Evolutionary conservation across 2,797 vertebrate species (phyloP).

Genomic region (Pampus argenteus): DNA sequence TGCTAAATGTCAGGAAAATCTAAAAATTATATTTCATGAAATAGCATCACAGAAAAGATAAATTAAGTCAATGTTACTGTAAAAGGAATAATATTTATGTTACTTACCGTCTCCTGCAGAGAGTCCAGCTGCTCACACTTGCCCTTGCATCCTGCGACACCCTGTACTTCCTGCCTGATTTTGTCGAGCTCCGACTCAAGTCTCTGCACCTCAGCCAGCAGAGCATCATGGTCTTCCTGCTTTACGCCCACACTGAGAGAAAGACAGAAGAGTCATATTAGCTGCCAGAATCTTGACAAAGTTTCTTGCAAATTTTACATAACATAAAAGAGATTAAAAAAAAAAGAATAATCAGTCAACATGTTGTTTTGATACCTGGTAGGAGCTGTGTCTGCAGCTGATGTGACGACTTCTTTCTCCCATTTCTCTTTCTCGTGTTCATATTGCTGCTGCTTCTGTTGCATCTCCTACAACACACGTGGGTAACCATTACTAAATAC

Average conservation of each 20-base stretch:
- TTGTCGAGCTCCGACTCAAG: conserved; percentile 87
- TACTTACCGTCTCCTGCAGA: conserved; percentile 79
- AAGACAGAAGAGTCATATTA: conserved; percentile 19
- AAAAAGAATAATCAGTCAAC: neutral
- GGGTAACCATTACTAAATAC: neutral
- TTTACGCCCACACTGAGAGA: conserved; percentile 79
- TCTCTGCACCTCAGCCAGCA: conserved; percentile 84
- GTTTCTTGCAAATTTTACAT: neutral
- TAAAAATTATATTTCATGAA: neutral
- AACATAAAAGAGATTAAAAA: neutral
- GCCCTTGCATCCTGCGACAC: conserved; percentile 75
- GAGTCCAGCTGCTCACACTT: conserved; percentile 85
- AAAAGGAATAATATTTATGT: conserved; percentile 6
- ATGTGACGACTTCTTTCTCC: conserved; percentile 56
- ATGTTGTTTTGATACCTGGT: conserved; percentile 81
- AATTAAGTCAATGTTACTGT: neutral
- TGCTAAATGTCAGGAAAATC: neutral
- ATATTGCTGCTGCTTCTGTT: conserved; percentile 81
- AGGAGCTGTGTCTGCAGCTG: conserved; percentile 61
- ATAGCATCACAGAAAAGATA: neutral
- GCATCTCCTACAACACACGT: conserved; percentile 81
- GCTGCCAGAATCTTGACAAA: neutral
- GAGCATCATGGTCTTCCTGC: conserved; percentile 81
- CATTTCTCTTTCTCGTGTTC: conserved; percentile 79
- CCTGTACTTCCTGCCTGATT: conserved; percentile 85